Evolutionary conservation across 2,888 invertebrate species (phyloP), one percentile per base, ranked within the genome.

Genomic region (Drosophila algonquin): DNA sequence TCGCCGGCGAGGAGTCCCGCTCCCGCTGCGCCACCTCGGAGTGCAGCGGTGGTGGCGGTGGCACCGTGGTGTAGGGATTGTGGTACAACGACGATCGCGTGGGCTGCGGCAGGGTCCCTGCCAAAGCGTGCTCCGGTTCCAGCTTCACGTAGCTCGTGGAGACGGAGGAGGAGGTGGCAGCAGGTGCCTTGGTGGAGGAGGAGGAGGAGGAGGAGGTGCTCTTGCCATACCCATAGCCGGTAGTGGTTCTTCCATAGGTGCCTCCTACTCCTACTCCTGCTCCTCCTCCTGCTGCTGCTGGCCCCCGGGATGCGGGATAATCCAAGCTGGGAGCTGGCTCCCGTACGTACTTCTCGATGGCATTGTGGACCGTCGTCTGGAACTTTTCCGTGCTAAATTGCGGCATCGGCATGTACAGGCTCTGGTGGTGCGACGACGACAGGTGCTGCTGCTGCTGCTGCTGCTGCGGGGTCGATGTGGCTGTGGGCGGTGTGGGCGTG

Each of bases 351-450:
- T 83, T 86, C 44, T 86, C 84, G 16, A 86, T 88, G n/a, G 88
- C 87, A 75, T 72, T 83, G 45, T 88, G 75, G 27, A 88, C 84
- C 8, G 88, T 83, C 21, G 70, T 81, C 45, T 86, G 79, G 59
- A 90, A 90, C 35, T 90, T 90, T 40, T 90, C 89, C 21, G 90
- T 88, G 56, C 90, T 90, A 61, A 90, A 90, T 50, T 88, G 87
- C 9, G 90, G 90, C 70, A 89, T 83, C 9, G 90, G 85, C 83
- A 90, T 90, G 44, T 91, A 90, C 32, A 90, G 75, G 56, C 87
- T 90, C 53, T 82, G 87, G 70, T 90, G 90, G 32, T 80, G 81
- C 10, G 62, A 40, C 14, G 10, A 3, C 35, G 12, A 12, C 12
- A 14, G 35, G 35, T 35, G 35, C 35, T 35, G 35, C 35, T 35